phyloP scores from a whole-genome alignment of 2,113 vertebrate species.

The Phocoena sinus region DNA sequence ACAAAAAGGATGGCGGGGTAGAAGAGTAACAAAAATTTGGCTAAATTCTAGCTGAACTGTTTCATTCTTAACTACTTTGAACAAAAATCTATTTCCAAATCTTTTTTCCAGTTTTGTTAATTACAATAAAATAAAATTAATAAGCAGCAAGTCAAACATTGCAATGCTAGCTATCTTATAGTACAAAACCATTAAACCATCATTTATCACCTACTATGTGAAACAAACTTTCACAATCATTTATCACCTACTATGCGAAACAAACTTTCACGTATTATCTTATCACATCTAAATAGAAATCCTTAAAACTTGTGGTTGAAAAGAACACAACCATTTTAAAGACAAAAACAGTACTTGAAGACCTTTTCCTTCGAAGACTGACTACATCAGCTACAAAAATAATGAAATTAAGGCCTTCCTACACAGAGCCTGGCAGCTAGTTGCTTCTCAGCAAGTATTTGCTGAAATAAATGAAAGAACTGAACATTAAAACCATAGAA shows the following conservation, averaged over 20 bases:
- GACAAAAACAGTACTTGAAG: neutral
- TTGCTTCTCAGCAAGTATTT: neutral
- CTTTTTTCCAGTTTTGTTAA: neutral
- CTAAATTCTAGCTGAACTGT: neutral
- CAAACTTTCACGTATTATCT: neutral
- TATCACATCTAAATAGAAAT: neutral
- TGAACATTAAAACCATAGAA: constrained; percentile 32
- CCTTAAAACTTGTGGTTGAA: neutral
- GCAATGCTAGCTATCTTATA: neutral
- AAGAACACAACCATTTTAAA: neutral
- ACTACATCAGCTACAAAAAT: neutral
- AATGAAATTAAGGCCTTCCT: neutral
- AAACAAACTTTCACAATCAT: neutral
- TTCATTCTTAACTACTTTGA: constrained; percentile 39
- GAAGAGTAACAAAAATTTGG: neutral
- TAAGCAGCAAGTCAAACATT: neutral
- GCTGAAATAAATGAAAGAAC: neutral
- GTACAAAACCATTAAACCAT: neutral
- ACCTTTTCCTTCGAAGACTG: neutral
- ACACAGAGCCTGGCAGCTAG: neutral
- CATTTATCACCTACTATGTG: neutral
- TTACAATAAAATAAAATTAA: constrained; percentile 20
- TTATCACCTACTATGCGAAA: neutral
- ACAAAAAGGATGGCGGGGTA: neutral
- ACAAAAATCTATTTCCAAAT: neutral